These are phyloP conservation scores for Masnerella sp. DNA, from an alignment of 2,888 invertebrate genomes.

Conservation along the genomic window DNA sequence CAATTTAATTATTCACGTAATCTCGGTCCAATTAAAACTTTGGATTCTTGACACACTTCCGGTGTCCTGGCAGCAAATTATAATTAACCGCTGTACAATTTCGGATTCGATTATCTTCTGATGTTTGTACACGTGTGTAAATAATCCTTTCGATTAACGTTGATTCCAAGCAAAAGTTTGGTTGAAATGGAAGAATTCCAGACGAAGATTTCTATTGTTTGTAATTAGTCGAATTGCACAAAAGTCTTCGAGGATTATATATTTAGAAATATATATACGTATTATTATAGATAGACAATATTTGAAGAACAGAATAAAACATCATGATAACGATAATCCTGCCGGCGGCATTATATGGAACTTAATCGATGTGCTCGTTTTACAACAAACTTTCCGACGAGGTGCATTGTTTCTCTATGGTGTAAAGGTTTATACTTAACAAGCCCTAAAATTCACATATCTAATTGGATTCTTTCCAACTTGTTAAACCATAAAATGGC, in stretches of 20 bases:
- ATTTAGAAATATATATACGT: slow-evolving; percentile 18
- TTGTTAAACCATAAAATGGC: no score
- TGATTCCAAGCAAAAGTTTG: slow-evolving; percentile 1
- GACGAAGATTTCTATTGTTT: slow-evolving; percentile 22
- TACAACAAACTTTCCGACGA: slow-evolving; percentile 16
- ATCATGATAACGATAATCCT: slow-evolving; percentile 8
- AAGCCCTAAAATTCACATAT: slow-evolving; percentile 50
- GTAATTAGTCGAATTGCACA: slow-evolving; percentile 43
- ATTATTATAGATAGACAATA: slow-evolving; percentile 34
- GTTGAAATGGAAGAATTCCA: not conserved
- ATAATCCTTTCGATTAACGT: slow-evolving; percentile 24
- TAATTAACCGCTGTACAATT: slow-evolving; percentile 19
- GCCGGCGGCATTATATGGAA: slow-evolving; percentile 24
- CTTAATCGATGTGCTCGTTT: slow-evolving; percentile 34
- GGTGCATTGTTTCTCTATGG: slow-evolving; percentile 29
- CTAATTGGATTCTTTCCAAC: not conserved
- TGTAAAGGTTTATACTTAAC: slow-evolving; percentile 34
- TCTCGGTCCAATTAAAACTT: slow-evolving; percentile 43
- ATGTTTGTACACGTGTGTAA: slow-evolving; percentile 36
- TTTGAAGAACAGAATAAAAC: slow-evolving; percentile 1
- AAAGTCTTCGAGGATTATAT: slow-evolving; percentile 22
- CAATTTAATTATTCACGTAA: slow-evolving; percentile 38
- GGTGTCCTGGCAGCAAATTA: slow-evolving; percentile 16
- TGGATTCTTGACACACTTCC: slow-evolving; percentile 31
- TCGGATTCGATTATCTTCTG: slow-evolving; percentile 24